Evolutionary conservation across 2,888 invertebrate species (phyloP).

Genomic region (Morinoia aosen): DNA sequence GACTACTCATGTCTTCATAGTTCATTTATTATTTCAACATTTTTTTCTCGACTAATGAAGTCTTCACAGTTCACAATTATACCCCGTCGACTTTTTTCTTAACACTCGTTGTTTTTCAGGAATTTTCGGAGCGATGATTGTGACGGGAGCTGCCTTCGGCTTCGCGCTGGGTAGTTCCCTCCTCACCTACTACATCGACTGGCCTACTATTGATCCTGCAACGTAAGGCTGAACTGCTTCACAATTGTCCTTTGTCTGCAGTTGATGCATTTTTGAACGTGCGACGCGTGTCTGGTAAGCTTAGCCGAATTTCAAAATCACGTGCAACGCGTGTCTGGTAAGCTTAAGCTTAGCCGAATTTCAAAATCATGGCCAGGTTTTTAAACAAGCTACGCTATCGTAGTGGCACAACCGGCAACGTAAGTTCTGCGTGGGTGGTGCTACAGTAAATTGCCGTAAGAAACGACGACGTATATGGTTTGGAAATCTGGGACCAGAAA

Average conservation of each 20-base stretch:
- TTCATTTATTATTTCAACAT: not conserved
- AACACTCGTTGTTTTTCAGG: constrained; percentile 71
- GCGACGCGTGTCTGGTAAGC: too few species aligned
- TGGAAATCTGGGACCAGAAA: too few species aligned
- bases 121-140: constrained; percentile 77
- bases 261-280: not conserved
- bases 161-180: constrained; percentile 88
- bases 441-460: too few species aligned
- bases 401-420: too few species aligned
- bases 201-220: constrained; percentile 69
- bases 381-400: too few species aligned
- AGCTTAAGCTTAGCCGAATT: too few species aligned
- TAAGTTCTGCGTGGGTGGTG: too few species aligned
- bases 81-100: not conserved
- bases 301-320: too few species aligned
- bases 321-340: too few species aligned
- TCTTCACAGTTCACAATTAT: not conserved
- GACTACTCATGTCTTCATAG: not conserved
- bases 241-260: not conserved
- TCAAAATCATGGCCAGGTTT: too few species aligned
- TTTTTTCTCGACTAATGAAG: not conserved
- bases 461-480: too few species aligned
- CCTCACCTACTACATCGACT: constrained; percentile 83
- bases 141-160: constrained; percentile 86
- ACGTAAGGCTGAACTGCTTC: constrained; percentile 43